phyloP scores from a whole-genome alignment of 2,888 invertebrate species.

The Sinopyrophorus schimmeli region DNA sequence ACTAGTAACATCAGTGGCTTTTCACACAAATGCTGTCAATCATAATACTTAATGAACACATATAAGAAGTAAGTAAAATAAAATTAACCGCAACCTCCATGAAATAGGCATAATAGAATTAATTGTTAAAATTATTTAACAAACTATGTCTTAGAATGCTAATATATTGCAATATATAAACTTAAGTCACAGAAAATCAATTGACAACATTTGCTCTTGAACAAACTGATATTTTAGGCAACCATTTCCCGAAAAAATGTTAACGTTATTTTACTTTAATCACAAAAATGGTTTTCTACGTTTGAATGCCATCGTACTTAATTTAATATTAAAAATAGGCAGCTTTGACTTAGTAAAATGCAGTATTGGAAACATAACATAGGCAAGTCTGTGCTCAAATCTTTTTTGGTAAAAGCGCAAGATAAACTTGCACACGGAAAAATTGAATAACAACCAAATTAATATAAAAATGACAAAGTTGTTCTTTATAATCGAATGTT shows the following conservation, averaged over 20 bases:
- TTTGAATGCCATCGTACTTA: slow-evolving; percentile 5
- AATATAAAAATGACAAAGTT: too few species aligned
- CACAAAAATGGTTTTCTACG: slow-evolving; percentile 12
- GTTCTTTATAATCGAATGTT: too few species aligned
- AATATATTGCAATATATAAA: slow-evolving; percentile 4
- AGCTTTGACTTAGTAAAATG: slow-evolving; percentile 26
- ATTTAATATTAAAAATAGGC: slow-evolving; percentile 15
- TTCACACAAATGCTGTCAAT: slow-evolving; percentile 33
- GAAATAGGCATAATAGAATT: slow-evolving; percentile 5
- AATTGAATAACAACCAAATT: too few species aligned
- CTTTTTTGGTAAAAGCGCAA: slow-evolving; percentile 16
- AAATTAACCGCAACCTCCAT: slow-evolving; percentile 7
- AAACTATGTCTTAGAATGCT: slow-evolving; percentile 6
- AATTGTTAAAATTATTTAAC: slow-evolving; percentile 4
- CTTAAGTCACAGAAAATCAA: slow-evolving; percentile 20
- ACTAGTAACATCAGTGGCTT: slow-evolving; percentile 45
- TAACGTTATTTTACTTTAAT: slow-evolving; percentile 4
- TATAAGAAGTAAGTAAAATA: background rate
- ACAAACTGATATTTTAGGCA: slow-evolving; percentile 21
- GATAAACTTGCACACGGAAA: too few species aligned
- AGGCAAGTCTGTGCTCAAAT: slow-evolving; percentile 22
- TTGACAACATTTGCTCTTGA: slow-evolving; percentile 31
- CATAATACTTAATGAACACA: slow-evolving; percentile 14
- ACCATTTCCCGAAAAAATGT: slow-evolving; percentile 11
- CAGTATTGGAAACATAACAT: slow-evolving; percentile 9